Base-by-base conservation (phyloP, 1,140 invertebrate species). In the Holcopasites calliopsidis region DNA sequence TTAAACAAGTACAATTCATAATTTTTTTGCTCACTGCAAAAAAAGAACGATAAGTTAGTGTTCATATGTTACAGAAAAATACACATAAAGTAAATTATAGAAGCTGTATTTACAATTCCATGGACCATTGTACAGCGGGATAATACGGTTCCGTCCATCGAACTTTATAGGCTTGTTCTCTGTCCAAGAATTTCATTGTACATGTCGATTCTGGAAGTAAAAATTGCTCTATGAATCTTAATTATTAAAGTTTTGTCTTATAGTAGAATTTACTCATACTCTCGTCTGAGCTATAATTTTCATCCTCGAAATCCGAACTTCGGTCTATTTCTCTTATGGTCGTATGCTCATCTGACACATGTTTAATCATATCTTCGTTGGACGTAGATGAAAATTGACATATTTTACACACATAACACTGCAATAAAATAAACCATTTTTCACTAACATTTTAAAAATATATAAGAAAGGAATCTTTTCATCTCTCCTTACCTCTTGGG, bases 91-190 rank as follows among this genome's bases (percentile, higher is more conserved):
- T 1, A n/a, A 26, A 49, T 18, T 69, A 50, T 40, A 40, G 13
- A 61, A 65, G n/a, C n/a, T n/a, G n/a, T n/a, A 87, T 82, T 86
- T 88, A 92, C 91, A 91, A 92, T 70, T 89, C 79, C 35, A 88
- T 64, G 31, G 89, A 91, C 91, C 91, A 92, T 16, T 71, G 49
- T 60, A 87, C 80, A 35, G 89, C 74, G 35, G 79, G 70, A 26
- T 50, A 16, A 54, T 66, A 88, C 10, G 57, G 31, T 42, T 77
- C 70, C 23, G 52, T 74, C 28, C 47, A 70, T 23, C 62, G 70
- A 13, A 54, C 16, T 38, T 50, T 69, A 13, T 62, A 40, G 7
- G 2, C 8, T 21, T 31, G 55, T 13, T 83, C 60, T 33, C 70
- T 77, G 8, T 70, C 60, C 35, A 87, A 50, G 68, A 89, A 85